A percentile compares a stretch with the other conserved stretches of the same genome.
These are phyloP conservation scores for Coendou prehensilis DNA, from an alignment of 2,797 vertebrate species.

Conservation along the genomic window DNA sequence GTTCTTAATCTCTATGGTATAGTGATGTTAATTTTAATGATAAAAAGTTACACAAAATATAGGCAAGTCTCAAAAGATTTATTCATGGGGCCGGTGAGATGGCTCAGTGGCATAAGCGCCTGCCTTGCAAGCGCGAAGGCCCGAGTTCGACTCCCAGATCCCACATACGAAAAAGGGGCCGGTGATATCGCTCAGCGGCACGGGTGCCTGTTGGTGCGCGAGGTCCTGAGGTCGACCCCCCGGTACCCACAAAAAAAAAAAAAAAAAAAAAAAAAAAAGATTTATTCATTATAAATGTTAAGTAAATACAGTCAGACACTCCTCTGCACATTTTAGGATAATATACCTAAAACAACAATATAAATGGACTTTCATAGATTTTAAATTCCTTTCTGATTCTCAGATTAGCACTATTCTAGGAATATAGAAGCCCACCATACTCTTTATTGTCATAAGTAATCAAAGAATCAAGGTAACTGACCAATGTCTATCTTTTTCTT, in stretches of 20 bases:
- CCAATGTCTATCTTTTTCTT: neutral
- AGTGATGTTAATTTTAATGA: neutral
- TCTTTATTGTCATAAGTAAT: neutral
- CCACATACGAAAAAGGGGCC: no score
- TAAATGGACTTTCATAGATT: neutral
- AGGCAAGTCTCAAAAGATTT: constrained; percentile 48
- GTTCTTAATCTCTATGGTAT: neutral
- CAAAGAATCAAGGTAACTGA: neutral
- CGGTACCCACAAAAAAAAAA: no score
- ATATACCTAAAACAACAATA: neutral
- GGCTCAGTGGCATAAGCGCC: no score
- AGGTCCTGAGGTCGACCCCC: no score
- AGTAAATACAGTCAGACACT: neutral
- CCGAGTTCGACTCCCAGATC: no score
- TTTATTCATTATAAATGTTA: neutral
- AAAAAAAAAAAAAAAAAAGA: no score
- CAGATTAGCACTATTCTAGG: neutral
- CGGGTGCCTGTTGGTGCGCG: no score
- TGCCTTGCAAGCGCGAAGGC: no score
- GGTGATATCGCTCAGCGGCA: no score
- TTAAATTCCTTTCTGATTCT: neutral
- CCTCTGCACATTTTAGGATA: constrained; percentile 1
- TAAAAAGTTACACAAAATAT: constrained; percentile 35
- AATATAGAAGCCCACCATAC: neutral
- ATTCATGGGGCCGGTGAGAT: no score